Evolutionary conservation across 2,888 invertebrate species (phyloP), one percentile per base, ranked within the genome.

Genomic region (Diadromus collaris): DNA sequence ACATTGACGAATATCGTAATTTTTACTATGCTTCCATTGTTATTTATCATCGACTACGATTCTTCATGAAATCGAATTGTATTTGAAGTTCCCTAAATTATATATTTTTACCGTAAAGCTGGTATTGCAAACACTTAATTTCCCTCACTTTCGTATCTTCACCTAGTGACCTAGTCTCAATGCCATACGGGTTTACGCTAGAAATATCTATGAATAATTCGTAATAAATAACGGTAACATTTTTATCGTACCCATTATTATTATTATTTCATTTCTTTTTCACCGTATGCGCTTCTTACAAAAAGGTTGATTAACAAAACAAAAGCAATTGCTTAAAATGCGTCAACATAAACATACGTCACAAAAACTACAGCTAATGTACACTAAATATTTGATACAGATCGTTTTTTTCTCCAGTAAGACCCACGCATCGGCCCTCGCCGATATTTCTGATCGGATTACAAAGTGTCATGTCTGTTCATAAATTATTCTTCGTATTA

Each of bases 281-380:
- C 48, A 61, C 61, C 73, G 63, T 69, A 76, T 56, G 71, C 71
- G 34, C 46, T 68, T 73, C 38, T 76, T 76, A 79, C 79, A 76
- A 73, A 79, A 72, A 38, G 38, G 27, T 73, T 46, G 51, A 60
- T 60, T 46, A 76, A 76, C 71, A 48, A 71, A 75, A 68, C 58
- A 60, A 44, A 65, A 69, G 72, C 38, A 64, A 51, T 19, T 72
- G 41, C 34, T 56, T 46, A 16, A 58, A 61, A 64, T 70, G 54
- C 24, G 41, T 74, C 64, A 70, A 70, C 54, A 78, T 61, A 70
- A 71, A 67, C 38, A 65, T 32, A 41, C 21, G 61, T 70, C 67
- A 29, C 27, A 64, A 68, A 74, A 60, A 67, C 56, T 38, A 61
- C n/a, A 21, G 44, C 54, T 67, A 67, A 54, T 65, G 24, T 44